Evolutionary conservation across 1,140 invertebrate species (phyloP).

Genomic region (Drosophila busckii): DNA sequence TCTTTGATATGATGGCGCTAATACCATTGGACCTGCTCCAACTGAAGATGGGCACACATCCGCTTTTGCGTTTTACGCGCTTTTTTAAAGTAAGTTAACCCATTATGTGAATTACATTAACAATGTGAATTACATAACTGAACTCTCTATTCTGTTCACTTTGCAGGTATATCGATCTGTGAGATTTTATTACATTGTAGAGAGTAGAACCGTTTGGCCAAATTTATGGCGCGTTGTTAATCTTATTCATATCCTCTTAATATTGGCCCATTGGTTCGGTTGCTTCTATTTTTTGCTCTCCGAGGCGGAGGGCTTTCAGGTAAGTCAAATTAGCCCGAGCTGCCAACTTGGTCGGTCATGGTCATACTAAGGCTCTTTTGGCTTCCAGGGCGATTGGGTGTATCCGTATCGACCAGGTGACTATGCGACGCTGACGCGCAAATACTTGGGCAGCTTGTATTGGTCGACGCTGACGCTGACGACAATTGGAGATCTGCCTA

Average conservation of each 20-base stretch:
- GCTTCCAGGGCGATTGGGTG: constrained; percentile 90
- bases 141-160: neutral
- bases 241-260: constrained; percentile 95
- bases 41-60: constrained; percentile 87
- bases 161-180: constrained; percentile 91
- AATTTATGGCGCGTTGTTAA: constrained; percentile 98
- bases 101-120: neutral
- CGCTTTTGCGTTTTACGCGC: constrained; percentile 89
- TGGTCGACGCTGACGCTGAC: constrained; percentile 98
- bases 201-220: constrained; percentile 95
- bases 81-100: constrained; percentile 85
- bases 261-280: constrained; percentile 97
- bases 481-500: constrained; percentile 96
- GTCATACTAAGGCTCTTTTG: neutral
- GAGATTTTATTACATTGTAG: constrained; percentile 97
- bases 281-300: constrained; percentile 97
- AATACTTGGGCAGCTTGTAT: constrained; percentile 96
- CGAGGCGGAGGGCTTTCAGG: constrained; percentile 92
- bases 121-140: neutral
- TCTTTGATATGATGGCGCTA: constrained; percentile 91
- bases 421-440: constrained; percentile 91
- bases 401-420: constrained; percentile 93
- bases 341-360: neutral
- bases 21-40: constrained; percentile 93
- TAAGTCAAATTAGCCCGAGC: constrained; percentile 66